Conservation (phyloP, 2,113 vertebrate genomes). For the Cranoglanis bouderius region DNA sequence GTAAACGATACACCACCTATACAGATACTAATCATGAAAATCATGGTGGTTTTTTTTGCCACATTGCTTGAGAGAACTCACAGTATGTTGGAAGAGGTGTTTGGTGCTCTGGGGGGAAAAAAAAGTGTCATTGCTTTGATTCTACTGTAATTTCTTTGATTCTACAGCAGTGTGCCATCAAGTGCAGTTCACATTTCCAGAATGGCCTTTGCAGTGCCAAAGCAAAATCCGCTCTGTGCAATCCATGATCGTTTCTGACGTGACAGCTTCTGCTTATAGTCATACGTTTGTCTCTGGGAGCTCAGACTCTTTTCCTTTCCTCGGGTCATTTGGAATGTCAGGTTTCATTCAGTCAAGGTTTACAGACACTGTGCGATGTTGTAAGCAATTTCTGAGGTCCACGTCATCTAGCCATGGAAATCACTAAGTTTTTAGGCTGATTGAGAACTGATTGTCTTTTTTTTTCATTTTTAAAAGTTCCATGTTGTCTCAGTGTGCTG, state of each 20-base stretch:
- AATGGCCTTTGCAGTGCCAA: constrained; percentile 55
- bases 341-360: constrained; percentile 56
- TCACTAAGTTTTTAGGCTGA: neutral
- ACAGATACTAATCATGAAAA: constrained; percentile 57
- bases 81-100: neutral
- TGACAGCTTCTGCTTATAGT: constrained; percentile 50
- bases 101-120: neutral
- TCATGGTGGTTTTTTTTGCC: neutral
- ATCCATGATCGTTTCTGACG: constrained; percentile 50
- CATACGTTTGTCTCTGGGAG: constrained; percentile 63
- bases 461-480: neutral
- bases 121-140: neutral
- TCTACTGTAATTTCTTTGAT: constrained; percentile 27
- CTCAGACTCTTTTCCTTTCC: constrained; percentile 54
- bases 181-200: constrained; percentile 46
- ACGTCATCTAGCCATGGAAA: neutral
- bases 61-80: neutral
- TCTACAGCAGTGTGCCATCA: constrained; percentile 43
- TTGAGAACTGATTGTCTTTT: neutral
- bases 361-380: constrained; percentile 27
- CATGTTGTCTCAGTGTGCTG: constrained; percentile 75
- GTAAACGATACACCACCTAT: constrained; percentile 49
- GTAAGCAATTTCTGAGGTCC: constrained; percentile 4
- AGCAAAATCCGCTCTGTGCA: constrained; percentile 54
- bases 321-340: constrained; percentile 63